Conservation (phyloP, 2,888 invertebrate species). For the Drosophila demipolita region DNA sequence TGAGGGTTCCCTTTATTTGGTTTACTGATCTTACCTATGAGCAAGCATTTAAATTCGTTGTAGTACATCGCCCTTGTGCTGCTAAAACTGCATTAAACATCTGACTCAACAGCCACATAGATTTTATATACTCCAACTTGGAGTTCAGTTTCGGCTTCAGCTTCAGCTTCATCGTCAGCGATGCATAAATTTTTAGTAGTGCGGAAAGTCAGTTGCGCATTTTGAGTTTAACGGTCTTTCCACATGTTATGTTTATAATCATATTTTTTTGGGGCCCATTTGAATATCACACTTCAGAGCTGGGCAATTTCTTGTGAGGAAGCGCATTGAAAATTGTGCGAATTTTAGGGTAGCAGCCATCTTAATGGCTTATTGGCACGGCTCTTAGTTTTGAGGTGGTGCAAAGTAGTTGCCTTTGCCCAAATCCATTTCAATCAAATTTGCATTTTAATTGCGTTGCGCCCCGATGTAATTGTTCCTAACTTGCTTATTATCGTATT, state of each 20-base stretch:
- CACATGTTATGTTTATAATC: slow-evolving; percentile 64
- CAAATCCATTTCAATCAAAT: neutral
- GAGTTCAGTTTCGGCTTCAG: slow-evolving; percentile 18
- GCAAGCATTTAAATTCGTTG: slow-evolving; percentile 48
- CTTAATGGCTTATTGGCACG: slow-evolving; percentile 64
- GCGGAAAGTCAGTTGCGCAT: slow-evolving; percentile 73
- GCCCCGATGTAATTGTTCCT: slow-evolving; percentile 56
- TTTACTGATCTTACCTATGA: slow-evolving; percentile 58
- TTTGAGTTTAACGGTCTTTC: slow-evolving; percentile 65
- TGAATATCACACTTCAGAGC: slow-evolving; percentile 45
- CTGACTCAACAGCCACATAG: slow-evolving; percentile 6
- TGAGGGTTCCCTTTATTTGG: neutral
- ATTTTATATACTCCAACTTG: slow-evolving; percentile 61
- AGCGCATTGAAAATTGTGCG: slow-evolving; percentile 36
- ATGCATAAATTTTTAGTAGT: slow-evolving; percentile 68
- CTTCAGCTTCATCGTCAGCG: slow-evolving; percentile 57
- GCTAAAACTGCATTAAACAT: slow-evolving; percentile 59
- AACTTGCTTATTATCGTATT: slow-evolving; percentile 31
- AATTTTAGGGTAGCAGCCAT: slow-evolving; percentile 55
- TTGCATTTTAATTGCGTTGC: slow-evolving; percentile 51
- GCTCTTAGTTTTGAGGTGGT: slow-evolving; percentile 31
- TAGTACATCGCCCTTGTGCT: slow-evolving; percentile 54
- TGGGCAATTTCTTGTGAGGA: slow-evolving; percentile 46
- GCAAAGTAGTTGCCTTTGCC: slow-evolving; percentile 36
- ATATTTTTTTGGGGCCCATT: slow-evolving; percentile 44